Evolutionary conservation across 2,888 invertebrate species (phyloP), one percentile per base, ranked within the genome.

Genomic region (Mayetiola destructor): DNA sequence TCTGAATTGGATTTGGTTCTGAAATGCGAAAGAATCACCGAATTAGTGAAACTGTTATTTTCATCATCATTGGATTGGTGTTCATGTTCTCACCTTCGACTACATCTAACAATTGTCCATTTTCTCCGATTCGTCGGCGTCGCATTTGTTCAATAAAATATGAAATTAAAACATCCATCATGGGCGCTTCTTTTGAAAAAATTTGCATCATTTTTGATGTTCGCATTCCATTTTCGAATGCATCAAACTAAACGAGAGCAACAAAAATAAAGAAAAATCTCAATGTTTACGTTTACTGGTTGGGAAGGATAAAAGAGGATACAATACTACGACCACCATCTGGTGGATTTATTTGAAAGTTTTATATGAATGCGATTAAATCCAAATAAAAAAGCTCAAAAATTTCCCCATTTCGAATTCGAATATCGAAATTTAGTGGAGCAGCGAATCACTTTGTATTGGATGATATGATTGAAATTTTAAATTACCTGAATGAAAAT

Each of bases 81-180:
- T 16, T 40, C 20, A 18, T 40, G 12, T 40, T 40, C 12, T 23
- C 53, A 58, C 58, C 58, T 58, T 58, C 58, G 60, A 73, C 67
- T 63, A 70, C 70, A 55, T 67, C 73, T 16, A 68, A 64, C 37
- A 64, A 61, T 61, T 68, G 72, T 29, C 62, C 64, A 48, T 64
- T 66, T 42, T 65, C 68, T 58, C 64, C 79, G 3, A 77, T 76
- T 35, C 77, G 75, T 48, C 78, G 69, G 64, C 79, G 80, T 64
- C 84, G 80, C 64, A 82, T 76, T 68, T 87, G 86, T 56, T 86
- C 85, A 1, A 88, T 86, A 69, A 90, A 90, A 60, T 84, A 81
- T 58, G 85, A 82, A 62, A 91, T 88, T 59, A 91, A 73, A 2
- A 85, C 85, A 71, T 91, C 90, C 84, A 91, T 88, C 81, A 91